These are phyloP conservation scores for Elysia crispata DNA, from an alignment of 2,888 invertebrate genomes.

Conservation along the genomic window DNA sequence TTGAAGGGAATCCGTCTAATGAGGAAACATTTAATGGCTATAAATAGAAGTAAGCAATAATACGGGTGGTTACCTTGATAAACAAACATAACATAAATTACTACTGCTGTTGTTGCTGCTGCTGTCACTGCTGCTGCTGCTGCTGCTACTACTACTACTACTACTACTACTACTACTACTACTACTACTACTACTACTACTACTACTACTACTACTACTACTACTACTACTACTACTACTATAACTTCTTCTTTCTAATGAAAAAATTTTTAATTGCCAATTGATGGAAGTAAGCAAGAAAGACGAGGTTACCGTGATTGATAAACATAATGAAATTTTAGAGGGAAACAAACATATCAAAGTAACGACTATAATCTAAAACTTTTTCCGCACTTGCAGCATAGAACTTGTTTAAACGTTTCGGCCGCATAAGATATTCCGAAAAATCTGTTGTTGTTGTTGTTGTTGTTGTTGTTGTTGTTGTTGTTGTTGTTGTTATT, in stretches of 20 bases:
- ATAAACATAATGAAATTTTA: not conserved
- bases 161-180: constrained; percentile 30
- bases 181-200: constrained; percentile 28
- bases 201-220: constrained; percentile 32
- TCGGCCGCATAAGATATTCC: too few species aligned
- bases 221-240: constrained; percentile 33
- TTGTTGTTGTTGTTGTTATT: too few species aligned
- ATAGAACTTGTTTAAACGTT: too few species aligned
- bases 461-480: too few species aligned
- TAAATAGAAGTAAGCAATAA: too few species aligned
- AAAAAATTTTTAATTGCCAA: not conserved
- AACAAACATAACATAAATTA: not conserved
- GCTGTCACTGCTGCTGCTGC: constrained; percentile 2
- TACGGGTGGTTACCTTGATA: not conserved
- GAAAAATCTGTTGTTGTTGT: too few species aligned
- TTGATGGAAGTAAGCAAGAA: not conserved
- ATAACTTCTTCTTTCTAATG: constrained; percentile 14
- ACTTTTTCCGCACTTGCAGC: too few species aligned
- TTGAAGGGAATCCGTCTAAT: too few species aligned
- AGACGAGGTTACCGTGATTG: not conserved
- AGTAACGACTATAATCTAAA: too few species aligned
- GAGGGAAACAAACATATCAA: not conserved
- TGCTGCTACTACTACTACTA: not conserved
- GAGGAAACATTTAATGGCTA: too few species aligned
- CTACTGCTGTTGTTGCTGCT: not conserved